phyloP scores from a whole-genome alignment of 2,113 vertebrate genomes.

The Morone saxatilis region DNA sequence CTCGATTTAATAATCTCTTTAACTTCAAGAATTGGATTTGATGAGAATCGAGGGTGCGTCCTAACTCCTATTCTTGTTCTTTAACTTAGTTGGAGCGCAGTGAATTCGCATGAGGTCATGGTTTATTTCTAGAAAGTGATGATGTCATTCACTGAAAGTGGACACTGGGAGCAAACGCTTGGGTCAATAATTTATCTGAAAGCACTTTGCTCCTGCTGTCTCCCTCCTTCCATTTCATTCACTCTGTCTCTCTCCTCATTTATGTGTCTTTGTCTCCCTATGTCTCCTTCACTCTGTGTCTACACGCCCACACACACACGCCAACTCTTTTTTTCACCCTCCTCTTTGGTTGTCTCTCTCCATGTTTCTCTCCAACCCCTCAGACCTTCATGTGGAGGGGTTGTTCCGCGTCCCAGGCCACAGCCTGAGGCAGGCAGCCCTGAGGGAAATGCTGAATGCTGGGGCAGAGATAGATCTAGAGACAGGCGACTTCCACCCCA shows the following conservation, averaged over 20 bases:
- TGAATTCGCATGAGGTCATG: conserved; percentile 68
- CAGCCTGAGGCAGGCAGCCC: conserved; percentile 93
- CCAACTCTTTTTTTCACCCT: no score
- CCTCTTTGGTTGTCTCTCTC: conserved; percentile 19
- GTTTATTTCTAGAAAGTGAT: conserved; percentile 73
- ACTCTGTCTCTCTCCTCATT: conserved; percentile 36
- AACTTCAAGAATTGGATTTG: not conserved
- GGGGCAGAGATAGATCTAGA: conserved; percentile 94
- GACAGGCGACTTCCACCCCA: conserved; percentile 95
- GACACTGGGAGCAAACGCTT: conserved; percentile 68
- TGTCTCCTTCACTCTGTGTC: conserved; percentile 40
- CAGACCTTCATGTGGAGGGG: conserved; percentile 95
- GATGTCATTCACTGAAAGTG: conserved; percentile 76
- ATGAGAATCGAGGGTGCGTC: not conserved
- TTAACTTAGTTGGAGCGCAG: conserved; percentile 38
- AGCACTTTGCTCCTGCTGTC: conserved; percentile 75
- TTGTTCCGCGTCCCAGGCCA: conserved; percentile 98
- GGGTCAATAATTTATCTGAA: conserved; percentile 81
- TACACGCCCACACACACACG: conserved; percentile 2
- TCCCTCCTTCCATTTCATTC: conserved; percentile 58
- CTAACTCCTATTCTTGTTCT: conserved; percentile 24
- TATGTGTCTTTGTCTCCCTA: conserved; percentile 37
- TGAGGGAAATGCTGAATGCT: conserved; percentile 93
- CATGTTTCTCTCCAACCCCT: conserved; percentile 12
- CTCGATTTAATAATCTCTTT: not conserved